A percentile compares a stretch with the other conserved stretches of the same genome.
Evolutionary conservation across 2,888 invertebrate species (phyloP).

Genomic region (Spilarctia lutea): DNA sequence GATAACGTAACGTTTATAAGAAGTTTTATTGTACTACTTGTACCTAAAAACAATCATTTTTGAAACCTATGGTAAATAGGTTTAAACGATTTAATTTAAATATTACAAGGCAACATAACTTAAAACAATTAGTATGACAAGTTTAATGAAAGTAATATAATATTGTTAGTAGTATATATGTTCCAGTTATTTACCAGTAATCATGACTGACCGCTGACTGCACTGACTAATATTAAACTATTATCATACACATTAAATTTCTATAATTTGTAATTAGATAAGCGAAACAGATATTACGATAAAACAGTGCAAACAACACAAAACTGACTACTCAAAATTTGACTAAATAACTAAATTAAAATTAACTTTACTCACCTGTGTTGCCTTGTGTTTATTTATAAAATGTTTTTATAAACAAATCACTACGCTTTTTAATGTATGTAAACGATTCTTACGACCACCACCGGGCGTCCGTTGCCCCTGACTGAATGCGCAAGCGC

Average conservation of each 20-base stretch:
- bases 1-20: background rate
- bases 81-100: background rate
- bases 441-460: conserved; percentile 27
- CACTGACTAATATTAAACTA: background rate
- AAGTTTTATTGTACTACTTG: background rate
- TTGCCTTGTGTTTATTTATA: background rate
- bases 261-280: background rate
- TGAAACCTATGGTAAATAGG: background rate
- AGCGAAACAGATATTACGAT: background rate
- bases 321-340: background rate
- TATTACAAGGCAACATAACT: background rate
- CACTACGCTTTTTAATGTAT: conserved; percentile 18
- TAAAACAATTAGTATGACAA: background rate
- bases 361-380: background rate
- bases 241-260: background rate
- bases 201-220: background rate
- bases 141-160: background rate
- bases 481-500: conserved; percentile 56
- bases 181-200: background rate
- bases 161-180: background rate
- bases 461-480: conserved; percentile 48
- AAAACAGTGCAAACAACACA: background rate
- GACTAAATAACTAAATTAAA: background rate
- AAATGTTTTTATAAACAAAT: conserved; percentile 4
- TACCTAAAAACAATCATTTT: too few species aligned